Base-by-base conservation (phyloP, 2,113 vertebrate genomes). In the Synodontis membranacea region DNA sequence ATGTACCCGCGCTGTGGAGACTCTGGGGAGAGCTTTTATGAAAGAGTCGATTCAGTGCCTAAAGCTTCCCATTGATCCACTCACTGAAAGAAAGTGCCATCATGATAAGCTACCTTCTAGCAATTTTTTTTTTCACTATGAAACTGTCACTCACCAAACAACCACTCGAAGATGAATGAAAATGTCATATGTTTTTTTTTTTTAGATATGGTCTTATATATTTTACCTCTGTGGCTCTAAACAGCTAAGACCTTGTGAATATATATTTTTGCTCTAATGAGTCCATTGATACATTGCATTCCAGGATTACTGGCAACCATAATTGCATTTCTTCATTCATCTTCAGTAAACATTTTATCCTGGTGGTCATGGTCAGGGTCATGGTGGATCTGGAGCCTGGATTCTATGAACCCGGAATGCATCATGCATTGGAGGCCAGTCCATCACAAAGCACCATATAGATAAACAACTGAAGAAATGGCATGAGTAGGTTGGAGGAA, bases 31-130 rank as follows among this genome's bases (percentile, higher is more conserved):
- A 68, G 54, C 21, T 5, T 62, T 58, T 70, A 31, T 80, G 28
- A 50, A 70, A 85, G 66, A 54, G 60, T 76, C 48, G 31, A 87
- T 74, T 75, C 70, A 31, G 34, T 56, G 34, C 66, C 64, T 52
- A 37, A 28, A 85, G 74, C 88, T 52, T 50, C 31, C 25, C 62
- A 87, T 82, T 46, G 86, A 87, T 89, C 62, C 37, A n/a, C 42
- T 54, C n/a, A 48, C 10, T 62, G 31, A 37, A 50, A 46, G 50
- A 62, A 82, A 74, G 66, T 0, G 3, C 12, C 60, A 75, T 80
- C 54, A 82, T 82, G 78, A 81, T 81, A n/a, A 75, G 64, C 39
- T 70, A 58, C 74, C 76, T 52, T 60, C 66, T 72, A 74, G 82
- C 76, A 66, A 58, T 46, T 66, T 37, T 17, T 66, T 42, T 58